phyloP scores from a whole-genome alignment of 2,113 vertebrate species.

The Pithys albifrons region DNA sequence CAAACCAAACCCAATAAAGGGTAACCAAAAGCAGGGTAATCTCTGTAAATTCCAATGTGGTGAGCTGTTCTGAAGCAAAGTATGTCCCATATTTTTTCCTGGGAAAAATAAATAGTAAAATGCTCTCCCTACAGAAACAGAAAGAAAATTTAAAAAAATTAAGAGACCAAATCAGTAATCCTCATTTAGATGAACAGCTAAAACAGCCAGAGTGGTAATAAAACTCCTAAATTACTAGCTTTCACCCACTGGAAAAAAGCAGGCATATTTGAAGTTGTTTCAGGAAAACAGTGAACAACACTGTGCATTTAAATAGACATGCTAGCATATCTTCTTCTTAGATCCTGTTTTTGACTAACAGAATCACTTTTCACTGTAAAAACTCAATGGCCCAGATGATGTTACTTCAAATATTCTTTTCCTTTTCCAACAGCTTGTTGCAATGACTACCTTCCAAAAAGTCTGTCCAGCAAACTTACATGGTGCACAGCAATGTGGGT shows the following conservation, averaged over 20 bases:
- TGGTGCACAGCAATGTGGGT: accelerated
- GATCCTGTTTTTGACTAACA: background rate
- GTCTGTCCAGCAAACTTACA: background rate
- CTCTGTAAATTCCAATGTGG: background rate
- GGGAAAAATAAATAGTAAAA: background rate
- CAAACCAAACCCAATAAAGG: background rate
- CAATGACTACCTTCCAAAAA: background rate
- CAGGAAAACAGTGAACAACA: background rate
- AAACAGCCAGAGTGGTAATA: background rate
- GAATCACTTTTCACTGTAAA: background rate
- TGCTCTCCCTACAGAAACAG: background rate
- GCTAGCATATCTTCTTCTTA: background rate
- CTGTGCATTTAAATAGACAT: background rate
- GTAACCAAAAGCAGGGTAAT: background rate
- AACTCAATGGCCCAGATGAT: background rate
- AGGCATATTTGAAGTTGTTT: background rate
- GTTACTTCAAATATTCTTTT: background rate
- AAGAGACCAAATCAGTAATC: background rate
- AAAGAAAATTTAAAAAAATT: background rate
- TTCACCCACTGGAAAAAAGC: background rate
- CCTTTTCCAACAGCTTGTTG: background rate
- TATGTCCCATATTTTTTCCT: background rate
- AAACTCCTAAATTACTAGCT: background rate
- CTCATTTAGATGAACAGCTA: background rate
- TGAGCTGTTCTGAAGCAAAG: background rate